Base-by-base conservation (phyloP, 1,140 invertebrate genomes). In the Periplaneta americana region DNA sequence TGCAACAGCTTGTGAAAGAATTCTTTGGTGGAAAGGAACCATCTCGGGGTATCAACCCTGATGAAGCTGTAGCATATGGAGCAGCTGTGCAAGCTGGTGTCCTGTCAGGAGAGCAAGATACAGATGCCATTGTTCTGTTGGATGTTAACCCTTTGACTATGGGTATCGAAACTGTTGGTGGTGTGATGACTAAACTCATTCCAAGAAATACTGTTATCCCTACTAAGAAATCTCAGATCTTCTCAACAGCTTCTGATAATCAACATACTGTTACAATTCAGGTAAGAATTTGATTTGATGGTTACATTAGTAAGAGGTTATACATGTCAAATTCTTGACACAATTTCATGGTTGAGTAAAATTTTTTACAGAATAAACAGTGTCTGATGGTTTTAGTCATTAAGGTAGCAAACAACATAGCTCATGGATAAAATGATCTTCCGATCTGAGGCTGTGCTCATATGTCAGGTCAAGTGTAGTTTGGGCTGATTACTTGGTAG, bases 151-250 rank as follows among this genome's bases (percentile, higher is more conserved):
- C 98, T 84, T 90, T 99, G 76, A 99, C 98, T 81, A 93, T 99
- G 93, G 98, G 98, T 84, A 99, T 99, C 87, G 98, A 99, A 91
- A 99, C 98, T 83, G 98, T 99, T 81, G 98, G 98, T 82, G 98
- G 98, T 84, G 98, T 99, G 17, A 99, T 99, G 98, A 99, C 98
- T 82, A 99, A 99, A 88, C 91, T 99, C 34, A 99, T 99, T 87
- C 95, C 97, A 80, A 89, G 98, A 86, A 99, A 99, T 91, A 99
- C 98, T 75, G 98, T 99, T 66, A 99, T 99, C 85, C 98, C 98
- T 28, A 99, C 98, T n/a, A 99, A 99, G 91, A 99, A 99, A 87
- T 98, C 97, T 9, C 98, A 99, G 87, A 98, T 99, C 85, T 99
- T 99, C 93, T 99, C 98, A 0, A 99, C 98, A 15, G 98, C 98